Conservation (phyloP, 1,140 invertebrate species). For the Linepithema humile region DNA sequence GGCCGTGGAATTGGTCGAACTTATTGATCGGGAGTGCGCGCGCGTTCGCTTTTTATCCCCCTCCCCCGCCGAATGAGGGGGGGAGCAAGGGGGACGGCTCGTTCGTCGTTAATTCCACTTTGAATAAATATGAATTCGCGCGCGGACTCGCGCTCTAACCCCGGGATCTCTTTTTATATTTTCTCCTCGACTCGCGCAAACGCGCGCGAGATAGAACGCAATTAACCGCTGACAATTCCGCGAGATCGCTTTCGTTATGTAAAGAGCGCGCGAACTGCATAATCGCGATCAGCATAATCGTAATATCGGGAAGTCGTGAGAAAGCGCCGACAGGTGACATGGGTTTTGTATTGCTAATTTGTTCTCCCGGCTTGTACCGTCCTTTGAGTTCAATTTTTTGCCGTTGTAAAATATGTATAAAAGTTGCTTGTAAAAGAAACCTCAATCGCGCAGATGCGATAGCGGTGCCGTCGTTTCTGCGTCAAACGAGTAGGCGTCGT, state of each 20-base stretch:
- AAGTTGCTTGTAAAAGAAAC: not conserved
- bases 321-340: slow-evolving; percentile 15
- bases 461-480: not conserved
- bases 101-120: slow-evolving; percentile 61
- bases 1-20: slow-evolving; percentile 68
- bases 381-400: slow-evolving; percentile 9
- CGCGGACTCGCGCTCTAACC: slow-evolving; percentile 15
- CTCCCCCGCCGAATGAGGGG: too few relatives aligned
- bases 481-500: not conserved
- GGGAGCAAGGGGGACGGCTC: too few relatives aligned
- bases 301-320: slow-evolving; percentile 21
- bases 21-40: slow-evolving; percentile 69
- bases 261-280: slow-evolving; percentile 2
- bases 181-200: slow-evolving; percentile 15
- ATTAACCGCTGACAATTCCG: slow-evolving; percentile 49
- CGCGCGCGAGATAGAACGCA: slow-evolving; percentile 28
- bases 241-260: slow-evolving; percentile 33
- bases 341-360: slow-evolving; percentile 46
- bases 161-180: slow-evolving; percentile 39
- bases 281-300: slow-evolving; percentile 31
- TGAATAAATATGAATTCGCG: slow-evolving; percentile 61
- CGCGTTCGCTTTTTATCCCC: slow-evolving; percentile 65
- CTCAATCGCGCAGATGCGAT: not conserved
- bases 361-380: not conserved
- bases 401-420: not conserved